Conservation (phyloP, 2,797 vertebrate species). For the Dallia pectoralis region DNA sequence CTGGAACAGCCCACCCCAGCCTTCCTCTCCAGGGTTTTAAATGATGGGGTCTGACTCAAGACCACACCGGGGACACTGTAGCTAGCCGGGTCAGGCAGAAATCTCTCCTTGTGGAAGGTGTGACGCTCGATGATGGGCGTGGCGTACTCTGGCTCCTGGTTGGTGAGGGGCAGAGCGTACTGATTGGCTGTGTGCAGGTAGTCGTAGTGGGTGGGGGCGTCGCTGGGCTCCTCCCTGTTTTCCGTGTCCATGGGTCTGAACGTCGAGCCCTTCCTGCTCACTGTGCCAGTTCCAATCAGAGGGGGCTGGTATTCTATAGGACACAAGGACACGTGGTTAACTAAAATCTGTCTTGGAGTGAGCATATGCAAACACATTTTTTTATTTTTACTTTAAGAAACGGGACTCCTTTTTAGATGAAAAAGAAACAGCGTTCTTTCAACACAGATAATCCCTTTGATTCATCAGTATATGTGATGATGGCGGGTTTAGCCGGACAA, state of each 20-base stretch:
- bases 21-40: conserved; percentile 56
- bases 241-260: conserved; percentile 83
- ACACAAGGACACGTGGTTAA: background rate
- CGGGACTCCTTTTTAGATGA: background rate
- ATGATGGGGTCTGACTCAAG: conserved; percentile 67
- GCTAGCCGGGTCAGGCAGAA: conserved; percentile 62
- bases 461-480: background rate
- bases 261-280: conserved; percentile 83
- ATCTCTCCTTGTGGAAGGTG: conserved; percentile 61
- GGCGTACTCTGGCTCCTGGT: conserved; percentile 82
- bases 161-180: conserved; percentile 81
- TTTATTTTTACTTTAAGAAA: background rate
- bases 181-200: conserved; percentile 73
- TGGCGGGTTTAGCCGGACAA: too few relatives aligned
- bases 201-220: conserved; percentile 72
- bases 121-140: conserved; percentile 84
- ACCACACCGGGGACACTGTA: conserved; percentile 72
- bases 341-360: background rate
- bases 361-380: background rate
- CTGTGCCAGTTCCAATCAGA: conserved; percentile 78
- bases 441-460: background rate
- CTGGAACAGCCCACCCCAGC: conserved; percentile 36
- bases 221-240: conserved; percentile 51
- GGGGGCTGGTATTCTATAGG: conserved; percentile 81
- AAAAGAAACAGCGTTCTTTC: background rate